phyloP scores from a whole-genome alignment of 2,888 invertebrate species.

The Drosophila paranaensis region DNA sequence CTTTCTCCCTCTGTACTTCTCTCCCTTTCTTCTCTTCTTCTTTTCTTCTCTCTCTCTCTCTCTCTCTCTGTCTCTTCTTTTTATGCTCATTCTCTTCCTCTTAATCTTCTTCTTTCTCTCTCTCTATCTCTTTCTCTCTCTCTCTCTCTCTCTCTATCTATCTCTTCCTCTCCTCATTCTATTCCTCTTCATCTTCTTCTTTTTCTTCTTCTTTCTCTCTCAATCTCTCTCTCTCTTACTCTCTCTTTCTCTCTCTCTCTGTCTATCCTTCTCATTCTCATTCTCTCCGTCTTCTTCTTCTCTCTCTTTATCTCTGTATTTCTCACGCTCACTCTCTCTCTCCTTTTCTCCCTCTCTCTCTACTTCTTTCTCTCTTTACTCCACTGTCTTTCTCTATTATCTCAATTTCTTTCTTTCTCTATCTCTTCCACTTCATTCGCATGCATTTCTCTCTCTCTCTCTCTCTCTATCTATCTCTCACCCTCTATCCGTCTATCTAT shows the following conservation, averaged over 20 bases:
- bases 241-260: background rate
- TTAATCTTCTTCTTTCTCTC: background rate
- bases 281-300: no score
- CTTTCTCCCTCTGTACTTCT: background rate
- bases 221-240: background rate
- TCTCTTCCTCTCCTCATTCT: background rate
- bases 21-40: background rate
- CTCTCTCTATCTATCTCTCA: background rate
- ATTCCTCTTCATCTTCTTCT: background rate
- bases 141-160: background rate
- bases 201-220: background rate
- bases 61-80: background rate
- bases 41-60: background rate
- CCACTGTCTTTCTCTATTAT: fast-evolving
- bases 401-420: background rate
- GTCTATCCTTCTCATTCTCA: background rate
- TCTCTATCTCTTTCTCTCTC: background rate
- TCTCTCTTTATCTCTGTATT: background rate
- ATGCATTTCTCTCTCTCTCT: background rate
- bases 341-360: background rate
- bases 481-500: background rate
- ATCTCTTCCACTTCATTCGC: background rate
- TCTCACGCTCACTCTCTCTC: background rate
- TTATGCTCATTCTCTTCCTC: background rate
- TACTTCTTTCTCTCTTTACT: background rate